Conservation (phyloP, 2,113 vertebrate species). For the Cettia cetti region DNA sequence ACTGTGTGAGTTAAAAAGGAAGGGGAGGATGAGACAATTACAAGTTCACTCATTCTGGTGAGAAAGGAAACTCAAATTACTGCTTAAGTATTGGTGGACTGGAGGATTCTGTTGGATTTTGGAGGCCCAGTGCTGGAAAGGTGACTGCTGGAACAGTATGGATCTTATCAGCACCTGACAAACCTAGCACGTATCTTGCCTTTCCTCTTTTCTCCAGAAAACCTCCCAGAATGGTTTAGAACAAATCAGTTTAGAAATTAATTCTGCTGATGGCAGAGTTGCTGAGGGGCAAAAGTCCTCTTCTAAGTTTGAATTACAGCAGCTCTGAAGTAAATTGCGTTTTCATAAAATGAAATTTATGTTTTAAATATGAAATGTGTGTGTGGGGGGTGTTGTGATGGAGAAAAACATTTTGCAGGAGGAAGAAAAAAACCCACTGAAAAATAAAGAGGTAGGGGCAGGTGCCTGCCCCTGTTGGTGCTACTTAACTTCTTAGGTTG, state of each 20-base stretch:
- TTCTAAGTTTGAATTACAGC: background rate
- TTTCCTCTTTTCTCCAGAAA: background rate
- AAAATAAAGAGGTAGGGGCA: background rate
- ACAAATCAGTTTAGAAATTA: background rate
- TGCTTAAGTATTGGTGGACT: background rate
- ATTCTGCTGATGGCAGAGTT: background rate
- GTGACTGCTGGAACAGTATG: background rate
- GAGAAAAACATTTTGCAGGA: background rate
- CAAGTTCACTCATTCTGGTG: fast-evolving
- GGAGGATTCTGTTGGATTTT: background rate
- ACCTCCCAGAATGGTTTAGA: background rate
- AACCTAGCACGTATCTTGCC: background rate
- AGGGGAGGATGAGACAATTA: background rate
- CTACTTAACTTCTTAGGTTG: background rate
- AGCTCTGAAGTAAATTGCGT: background rate
- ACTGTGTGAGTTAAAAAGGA: background rate
- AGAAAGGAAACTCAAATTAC: background rate
- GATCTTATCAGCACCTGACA: background rate
- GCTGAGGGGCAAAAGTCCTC: background rate
- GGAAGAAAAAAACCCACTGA: background rate
- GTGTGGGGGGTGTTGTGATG: background rate
- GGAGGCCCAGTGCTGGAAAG: background rate
- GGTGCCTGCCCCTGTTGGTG: background rate
- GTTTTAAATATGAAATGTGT: background rate
- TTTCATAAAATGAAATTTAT: background rate